These are phyloP conservation scores for Cyanoliseus patagonus DNA, from an alignment of 2,113 vertebrate genomes.

Conservation along the genomic window DNA sequence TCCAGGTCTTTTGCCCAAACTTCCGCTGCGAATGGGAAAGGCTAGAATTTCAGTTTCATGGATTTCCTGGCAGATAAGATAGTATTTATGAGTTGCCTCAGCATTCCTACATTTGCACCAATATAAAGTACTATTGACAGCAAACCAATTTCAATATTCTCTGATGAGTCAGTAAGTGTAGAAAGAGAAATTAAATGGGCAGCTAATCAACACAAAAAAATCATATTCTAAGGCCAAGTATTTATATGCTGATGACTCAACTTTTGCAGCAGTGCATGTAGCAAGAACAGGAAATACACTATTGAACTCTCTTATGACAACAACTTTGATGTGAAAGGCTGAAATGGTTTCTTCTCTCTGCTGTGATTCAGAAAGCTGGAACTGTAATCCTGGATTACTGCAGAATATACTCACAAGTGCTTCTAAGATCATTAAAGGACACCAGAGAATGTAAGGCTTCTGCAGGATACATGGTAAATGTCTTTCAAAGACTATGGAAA, in stretches of 20 bases:
- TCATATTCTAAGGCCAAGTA: constrained; percentile 14
- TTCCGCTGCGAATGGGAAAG: background rate
- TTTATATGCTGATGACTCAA: constrained; percentile 51
- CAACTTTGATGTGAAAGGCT: background rate
- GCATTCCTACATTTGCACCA: constrained; percentile 8
- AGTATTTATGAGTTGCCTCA: background rate
- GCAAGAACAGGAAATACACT: constrained; percentile 46
- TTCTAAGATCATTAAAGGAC: background rate
- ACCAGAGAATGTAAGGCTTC: background rate
- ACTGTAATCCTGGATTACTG: background rate
- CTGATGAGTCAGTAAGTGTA: constrained; percentile 32
- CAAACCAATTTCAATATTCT: constrained; percentile 1
- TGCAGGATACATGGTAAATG: background rate
- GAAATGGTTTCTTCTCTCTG: background rate
- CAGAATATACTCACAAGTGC: background rate
- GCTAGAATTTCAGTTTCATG: background rate
- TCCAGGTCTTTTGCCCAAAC: background rate
- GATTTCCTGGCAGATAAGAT: background rate
- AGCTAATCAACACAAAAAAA: constrained; percentile 15
- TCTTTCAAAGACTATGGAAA: background rate
- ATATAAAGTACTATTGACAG: background rate
- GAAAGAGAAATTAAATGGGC: constrained; percentile 30
- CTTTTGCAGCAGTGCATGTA: background rate
- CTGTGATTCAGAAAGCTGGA: background rate
- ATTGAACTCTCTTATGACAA: constrained; percentile 2